phyloP scores from a whole-genome alignment of 2,113 vertebrate species.

The Halcyon senegalensis region DNA sequence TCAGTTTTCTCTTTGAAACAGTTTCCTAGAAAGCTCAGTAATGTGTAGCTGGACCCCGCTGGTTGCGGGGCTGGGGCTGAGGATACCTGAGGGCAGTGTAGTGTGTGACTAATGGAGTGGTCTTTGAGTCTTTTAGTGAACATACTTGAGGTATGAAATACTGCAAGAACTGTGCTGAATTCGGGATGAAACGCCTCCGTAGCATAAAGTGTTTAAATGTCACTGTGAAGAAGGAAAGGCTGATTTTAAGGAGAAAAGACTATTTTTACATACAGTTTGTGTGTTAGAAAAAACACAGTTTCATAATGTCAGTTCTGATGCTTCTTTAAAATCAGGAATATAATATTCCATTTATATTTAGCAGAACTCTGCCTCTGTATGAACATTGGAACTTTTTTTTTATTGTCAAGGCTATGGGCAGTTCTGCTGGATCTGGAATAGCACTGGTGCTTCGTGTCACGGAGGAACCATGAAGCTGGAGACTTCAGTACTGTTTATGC shows the following conservation, averaged over 20 bases:
- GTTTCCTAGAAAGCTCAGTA: not conserved
- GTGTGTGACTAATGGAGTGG: not conserved
- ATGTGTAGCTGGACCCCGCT: not conserved
- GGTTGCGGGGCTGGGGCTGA: not conserved
- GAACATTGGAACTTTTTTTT: not conserved
- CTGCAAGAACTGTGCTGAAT: not conserved
- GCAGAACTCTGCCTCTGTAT: not conserved
- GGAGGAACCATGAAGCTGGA: not conserved
- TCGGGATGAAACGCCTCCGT: not conserved
- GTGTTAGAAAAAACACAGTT: rapidly evolving
- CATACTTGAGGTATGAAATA: not conserved
- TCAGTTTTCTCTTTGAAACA: not conserved
- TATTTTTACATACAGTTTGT: not conserved
- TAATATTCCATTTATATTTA: not conserved
- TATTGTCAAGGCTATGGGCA: not conserved
- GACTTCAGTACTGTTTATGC: not conserved
- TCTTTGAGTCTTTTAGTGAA: not conserved
- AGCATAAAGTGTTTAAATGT: not conserved
- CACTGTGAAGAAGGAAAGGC: not conserved
- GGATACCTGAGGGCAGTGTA: not conserved
- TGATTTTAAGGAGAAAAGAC: not conserved
- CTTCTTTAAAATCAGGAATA: not conserved
- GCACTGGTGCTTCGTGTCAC: not conserved
- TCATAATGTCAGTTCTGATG: not conserved
- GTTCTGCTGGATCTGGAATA: not conserved